These are phyloP conservation scores for Nasonovia ribisnigri DNA, from an alignment of 2,888 invertebrate species.

Conservation along the genomic window DNA sequence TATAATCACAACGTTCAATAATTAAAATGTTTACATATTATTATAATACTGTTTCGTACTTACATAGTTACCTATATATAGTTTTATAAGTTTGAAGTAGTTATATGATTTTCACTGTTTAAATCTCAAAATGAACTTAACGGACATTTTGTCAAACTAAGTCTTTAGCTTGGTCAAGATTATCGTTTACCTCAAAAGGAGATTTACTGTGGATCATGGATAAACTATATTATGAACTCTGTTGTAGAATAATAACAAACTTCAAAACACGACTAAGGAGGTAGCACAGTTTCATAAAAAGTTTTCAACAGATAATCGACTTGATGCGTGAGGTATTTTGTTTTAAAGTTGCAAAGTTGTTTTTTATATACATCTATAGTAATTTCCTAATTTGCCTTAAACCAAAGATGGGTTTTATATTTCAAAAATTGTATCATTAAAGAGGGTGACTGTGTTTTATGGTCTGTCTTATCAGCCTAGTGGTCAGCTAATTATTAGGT, in stretches of 20 bases:
- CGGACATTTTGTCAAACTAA: slow-evolving; percentile 56
- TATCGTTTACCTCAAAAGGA: slow-evolving; percentile 52
- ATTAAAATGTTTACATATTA: not conserved
- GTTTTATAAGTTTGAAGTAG: not conserved
- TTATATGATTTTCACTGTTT: slow-evolving; percentile 36
- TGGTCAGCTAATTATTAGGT: slow-evolving; percentile 55
- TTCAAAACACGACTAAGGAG: slow-evolving; percentile 30
- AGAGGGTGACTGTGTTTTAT: not conserved
- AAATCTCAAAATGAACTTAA: slow-evolving; percentile 28
- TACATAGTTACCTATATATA: not conserved
- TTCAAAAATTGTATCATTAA: slow-evolving; percentile 33
- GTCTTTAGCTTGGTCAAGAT: slow-evolving; percentile 39
- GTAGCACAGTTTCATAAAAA: slow-evolving; percentile 17
- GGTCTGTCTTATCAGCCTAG: not conserved
- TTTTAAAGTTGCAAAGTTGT: slow-evolving; percentile 2
- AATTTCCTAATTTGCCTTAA: slow-evolving; percentile 31
- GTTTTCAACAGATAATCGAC: slow-evolving; percentile 54
- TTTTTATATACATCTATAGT: slow-evolving; percentile 13
- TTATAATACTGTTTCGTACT: not conserved
- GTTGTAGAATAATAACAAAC: slow-evolving; percentile 54
- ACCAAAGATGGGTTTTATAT: slow-evolving; percentile 45
- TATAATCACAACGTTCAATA: not conserved
- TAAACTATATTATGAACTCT: slow-evolving; percentile 31
- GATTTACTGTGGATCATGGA: slow-evolving; percentile 44
- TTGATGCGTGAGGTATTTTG: slow-evolving; percentile 47